Percentiles rank a stretch among this genome's conserved stretches.
Evolutionary conservation across 1,140 invertebrate genomes (phyloP).

Genomic region (Drosophila varians): DNA sequence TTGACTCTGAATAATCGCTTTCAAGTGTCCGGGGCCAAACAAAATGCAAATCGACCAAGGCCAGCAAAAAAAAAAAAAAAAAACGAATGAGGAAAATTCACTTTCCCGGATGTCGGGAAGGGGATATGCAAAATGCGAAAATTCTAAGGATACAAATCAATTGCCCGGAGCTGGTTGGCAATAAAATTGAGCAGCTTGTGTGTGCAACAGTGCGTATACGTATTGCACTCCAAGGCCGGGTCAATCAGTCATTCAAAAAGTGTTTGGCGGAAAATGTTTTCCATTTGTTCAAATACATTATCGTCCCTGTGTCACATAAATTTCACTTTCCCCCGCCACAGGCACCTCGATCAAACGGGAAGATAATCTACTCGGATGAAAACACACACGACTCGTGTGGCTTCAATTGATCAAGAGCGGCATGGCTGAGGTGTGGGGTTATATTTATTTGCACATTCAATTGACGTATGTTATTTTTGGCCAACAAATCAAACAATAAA

Average conservation of each 20-base stretch:
- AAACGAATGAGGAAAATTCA: slow-evolving; percentile 23
- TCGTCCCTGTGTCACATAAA: neutral
- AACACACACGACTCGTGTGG: neutral
- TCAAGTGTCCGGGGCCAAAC: slow-evolving; percentile 24
- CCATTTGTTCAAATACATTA: slow-evolving; percentile 31
- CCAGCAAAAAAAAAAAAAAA: slow-evolving; percentile 13
- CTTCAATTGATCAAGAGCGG: slow-evolving; percentile 1
- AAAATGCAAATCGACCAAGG: slow-evolving; percentile 36
- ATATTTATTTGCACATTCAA: slow-evolving; percentile 63
- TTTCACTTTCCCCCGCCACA: neutral
- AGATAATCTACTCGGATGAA: neutral
- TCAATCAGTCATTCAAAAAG: slow-evolving; percentile 59
- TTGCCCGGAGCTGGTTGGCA: slow-evolving; percentile 12
- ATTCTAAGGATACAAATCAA: slow-evolving; percentile 37
- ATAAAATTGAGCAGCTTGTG: slow-evolving; percentile 26
- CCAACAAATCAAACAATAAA: slow-evolving; percentile 48
- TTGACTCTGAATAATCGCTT: slow-evolving; percentile 3
- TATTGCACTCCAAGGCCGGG: slow-evolving; percentile 30
- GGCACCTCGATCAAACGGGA: neutral
- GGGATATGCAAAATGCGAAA: slow-evolving; percentile 35
- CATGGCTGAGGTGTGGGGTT: slow-evolving; percentile 2
- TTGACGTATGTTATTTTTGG: slow-evolving; percentile 70
- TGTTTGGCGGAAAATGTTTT: slow-evolving; percentile 29
- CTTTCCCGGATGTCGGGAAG: slow-evolving; percentile 16
- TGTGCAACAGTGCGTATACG: slow-evolving; percentile 58